A percentile compares a stretch with the other conserved stretches of the same genome.
Evolutionary conservation across 2,113 vertebrate genomes (phyloP).

Genomic region (Ariopsis seemanni): DNA sequence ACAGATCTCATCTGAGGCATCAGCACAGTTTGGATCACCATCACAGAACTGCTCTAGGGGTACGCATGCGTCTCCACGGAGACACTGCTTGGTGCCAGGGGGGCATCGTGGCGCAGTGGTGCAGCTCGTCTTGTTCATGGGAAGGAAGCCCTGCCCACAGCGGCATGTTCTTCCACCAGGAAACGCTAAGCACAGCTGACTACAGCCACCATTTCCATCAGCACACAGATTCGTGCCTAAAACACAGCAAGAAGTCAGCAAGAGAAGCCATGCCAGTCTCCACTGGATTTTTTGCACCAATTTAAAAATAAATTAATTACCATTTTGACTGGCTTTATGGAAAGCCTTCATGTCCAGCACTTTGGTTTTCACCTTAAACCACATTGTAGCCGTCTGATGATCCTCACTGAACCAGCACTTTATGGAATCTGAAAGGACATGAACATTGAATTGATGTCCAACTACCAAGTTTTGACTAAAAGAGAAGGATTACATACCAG

Average conservation of each 20-base stretch:
- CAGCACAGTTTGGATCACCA: slow-evolving; percentile 69
- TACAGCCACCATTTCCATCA: slow-evolving; percentile 79
- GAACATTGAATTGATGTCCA: neutral
- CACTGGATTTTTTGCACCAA: too few relatives aligned
- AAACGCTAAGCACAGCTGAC: slow-evolving; percentile 83
- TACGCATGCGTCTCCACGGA: slow-evolving; percentile 74
- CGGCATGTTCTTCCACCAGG: slow-evolving; percentile 76
- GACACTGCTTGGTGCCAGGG: slow-evolving; percentile 61
- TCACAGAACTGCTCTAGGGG: slow-evolving; percentile 75
- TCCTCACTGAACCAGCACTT: slow-evolving; percentile 81
- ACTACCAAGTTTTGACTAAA: neutral
- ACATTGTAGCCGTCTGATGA: slow-evolving; percentile 69
- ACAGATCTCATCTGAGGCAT: slow-evolving; percentile 86
- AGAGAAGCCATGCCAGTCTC: too few relatives aligned
- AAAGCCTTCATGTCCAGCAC: slow-evolving; percentile 80
- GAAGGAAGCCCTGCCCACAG: slow-evolving; percentile 71
- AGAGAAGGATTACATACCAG: slow-evolving; percentile 58
- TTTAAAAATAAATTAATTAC: slow-evolving; percentile 62
- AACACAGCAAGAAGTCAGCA: neutral
- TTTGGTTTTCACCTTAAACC: slow-evolving; percentile 78
- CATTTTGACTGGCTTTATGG: slow-evolving; percentile 75
- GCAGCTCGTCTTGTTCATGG: slow-evolving; percentile 65
- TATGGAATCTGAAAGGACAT: slow-evolving; percentile 66
- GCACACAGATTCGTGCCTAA: slow-evolving; percentile 79
- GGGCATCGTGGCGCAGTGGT: slow-evolving; percentile 59